phyloP scores from a whole-genome alignment of 2,888 invertebrate species.

The Agonopterix heracliana region DNA sequence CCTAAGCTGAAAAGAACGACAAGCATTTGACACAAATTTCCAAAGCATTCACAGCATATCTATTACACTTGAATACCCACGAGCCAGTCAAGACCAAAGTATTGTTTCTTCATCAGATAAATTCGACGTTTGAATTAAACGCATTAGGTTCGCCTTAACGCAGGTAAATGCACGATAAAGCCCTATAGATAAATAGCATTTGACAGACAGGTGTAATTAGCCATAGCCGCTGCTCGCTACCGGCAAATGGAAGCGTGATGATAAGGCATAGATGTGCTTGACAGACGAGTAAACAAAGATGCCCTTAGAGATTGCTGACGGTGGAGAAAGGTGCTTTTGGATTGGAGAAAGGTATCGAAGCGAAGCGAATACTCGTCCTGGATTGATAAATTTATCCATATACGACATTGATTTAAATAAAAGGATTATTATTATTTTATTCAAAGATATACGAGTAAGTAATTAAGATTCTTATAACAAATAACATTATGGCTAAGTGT shows the following conservation, averaged over 20 bases:
- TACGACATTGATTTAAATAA: no score
- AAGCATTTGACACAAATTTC: no score
- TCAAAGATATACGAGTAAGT: no score
- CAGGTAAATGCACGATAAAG: constrained; percentile 54
- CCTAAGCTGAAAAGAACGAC: no score
- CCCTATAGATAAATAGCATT: constrained; percentile 42
- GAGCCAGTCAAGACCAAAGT: constrained; percentile 1
- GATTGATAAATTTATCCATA: no score
- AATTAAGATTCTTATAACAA: no score
- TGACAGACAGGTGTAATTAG: constrained; percentile 71
- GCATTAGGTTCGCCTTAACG: constrained; percentile 23
- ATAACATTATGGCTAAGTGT: no score
- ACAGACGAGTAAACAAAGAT: constrained; percentile 50
- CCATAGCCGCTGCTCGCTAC: constrained; percentile 33
- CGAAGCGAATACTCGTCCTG: not conserved
- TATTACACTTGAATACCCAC: not conserved
- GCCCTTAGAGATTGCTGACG: constrained; percentile 47
- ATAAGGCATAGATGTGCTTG: constrained; percentile 34
- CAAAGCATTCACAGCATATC: no score
- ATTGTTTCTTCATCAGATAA: constrained; percentile 1
- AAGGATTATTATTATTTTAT: no score
- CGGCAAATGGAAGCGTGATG: constrained; percentile 47
- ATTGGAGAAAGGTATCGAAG: not conserved
- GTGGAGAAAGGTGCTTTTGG: not conserved
- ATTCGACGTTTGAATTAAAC: constrained; percentile 30